Evolutionary conservation across 2,113 vertebrate genomes (phyloP).

Genomic region (Engystomops pustulosus): DNA sequence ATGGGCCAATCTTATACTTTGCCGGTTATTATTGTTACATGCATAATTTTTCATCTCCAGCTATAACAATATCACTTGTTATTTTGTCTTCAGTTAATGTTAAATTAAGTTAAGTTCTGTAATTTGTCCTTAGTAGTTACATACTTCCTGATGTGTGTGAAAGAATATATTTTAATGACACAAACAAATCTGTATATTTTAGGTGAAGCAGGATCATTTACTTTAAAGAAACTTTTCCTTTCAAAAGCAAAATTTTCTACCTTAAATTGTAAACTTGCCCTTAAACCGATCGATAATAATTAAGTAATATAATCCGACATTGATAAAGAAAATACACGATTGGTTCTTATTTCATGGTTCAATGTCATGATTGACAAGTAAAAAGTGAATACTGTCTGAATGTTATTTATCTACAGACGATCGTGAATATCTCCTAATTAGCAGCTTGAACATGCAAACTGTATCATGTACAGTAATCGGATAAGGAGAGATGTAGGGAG

Average conservation of each 20-base stretch:
- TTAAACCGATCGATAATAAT: background rate
- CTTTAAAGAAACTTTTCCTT: no score
- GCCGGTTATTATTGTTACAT: slow-evolving; percentile 21
- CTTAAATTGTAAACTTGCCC: no score
- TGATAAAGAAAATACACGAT: background rate
- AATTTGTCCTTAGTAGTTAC: slow-evolving; percentile 29
- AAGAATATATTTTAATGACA: slow-evolving; percentile 1
- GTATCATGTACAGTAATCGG: no score
- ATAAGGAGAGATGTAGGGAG: no score
- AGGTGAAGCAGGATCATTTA: background rate
- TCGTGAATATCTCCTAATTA: no score
- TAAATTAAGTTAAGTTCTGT: slow-evolving; percentile 27
- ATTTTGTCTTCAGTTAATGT: slow-evolving; percentile 27
- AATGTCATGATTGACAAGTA: no score
- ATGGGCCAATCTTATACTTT: slow-evolving; percentile 22
- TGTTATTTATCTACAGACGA: no score
- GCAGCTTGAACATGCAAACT: no score
- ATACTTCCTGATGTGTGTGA: slow-evolving; percentile 1
- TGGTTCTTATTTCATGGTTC: no score
- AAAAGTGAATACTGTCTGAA: no score
- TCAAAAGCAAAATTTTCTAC: no score
- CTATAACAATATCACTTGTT: slow-evolving; percentile 37
- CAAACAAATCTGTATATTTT: background rate
- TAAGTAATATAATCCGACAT: background rate
- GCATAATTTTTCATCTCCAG: slow-evolving; percentile 10